Percentiles rank a stretch among this genome's conserved stretches.
Evolutionary conservation across 1,140 invertebrate species (phyloP).

Genomic region (Trachymyrmex cornetzi): DNA sequence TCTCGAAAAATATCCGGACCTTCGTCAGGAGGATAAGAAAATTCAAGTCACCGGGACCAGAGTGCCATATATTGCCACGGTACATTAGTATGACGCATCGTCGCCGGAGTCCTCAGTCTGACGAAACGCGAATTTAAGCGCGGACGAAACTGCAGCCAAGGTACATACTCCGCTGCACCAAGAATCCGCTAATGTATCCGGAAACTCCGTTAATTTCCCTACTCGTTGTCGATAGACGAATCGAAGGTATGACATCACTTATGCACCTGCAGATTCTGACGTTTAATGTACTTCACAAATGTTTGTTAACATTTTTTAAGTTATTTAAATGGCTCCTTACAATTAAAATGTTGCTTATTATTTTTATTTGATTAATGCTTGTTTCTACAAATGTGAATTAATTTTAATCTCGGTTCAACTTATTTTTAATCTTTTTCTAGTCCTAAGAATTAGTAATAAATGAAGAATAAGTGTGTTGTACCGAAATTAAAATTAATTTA

Average conservation of each 20-base stretch:
- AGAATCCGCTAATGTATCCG: slow-evolving; percentile 66
- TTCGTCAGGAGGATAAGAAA: slow-evolving; percentile 66
- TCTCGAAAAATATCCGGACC: slow-evolving; percentile 56
- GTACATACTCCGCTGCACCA: slow-evolving; percentile 70
- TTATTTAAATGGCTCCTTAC: background rate
- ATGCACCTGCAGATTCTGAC: background rate
- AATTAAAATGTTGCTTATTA: background rate
- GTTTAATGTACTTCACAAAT: background rate
- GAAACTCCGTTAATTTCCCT: slow-evolving; percentile 60
- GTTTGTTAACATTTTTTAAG: background rate
- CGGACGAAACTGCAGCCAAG: slow-evolving; percentile 71
- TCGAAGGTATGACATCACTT: background rate
- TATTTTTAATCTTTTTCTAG: too few species aligned
- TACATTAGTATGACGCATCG: slow-evolving; percentile 81
- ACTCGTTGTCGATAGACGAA: background rate
- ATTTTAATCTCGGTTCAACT: too few species aligned
- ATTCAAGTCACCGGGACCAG: slow-evolving; percentile 61
- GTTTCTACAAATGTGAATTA: too few species aligned
- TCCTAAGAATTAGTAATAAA: too few species aligned
- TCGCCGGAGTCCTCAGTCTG: slow-evolving; percentile 63
- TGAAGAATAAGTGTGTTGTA: too few species aligned
- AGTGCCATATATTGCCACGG: slow-evolving; percentile 82
- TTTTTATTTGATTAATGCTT: background rate
- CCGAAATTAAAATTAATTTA: too few species aligned
- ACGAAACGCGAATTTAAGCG: slow-evolving; percentile 70